phyloP scores from a whole-genome alignment of 2,113 vertebrate genomes.

The Lagopus leucura region DNA sequence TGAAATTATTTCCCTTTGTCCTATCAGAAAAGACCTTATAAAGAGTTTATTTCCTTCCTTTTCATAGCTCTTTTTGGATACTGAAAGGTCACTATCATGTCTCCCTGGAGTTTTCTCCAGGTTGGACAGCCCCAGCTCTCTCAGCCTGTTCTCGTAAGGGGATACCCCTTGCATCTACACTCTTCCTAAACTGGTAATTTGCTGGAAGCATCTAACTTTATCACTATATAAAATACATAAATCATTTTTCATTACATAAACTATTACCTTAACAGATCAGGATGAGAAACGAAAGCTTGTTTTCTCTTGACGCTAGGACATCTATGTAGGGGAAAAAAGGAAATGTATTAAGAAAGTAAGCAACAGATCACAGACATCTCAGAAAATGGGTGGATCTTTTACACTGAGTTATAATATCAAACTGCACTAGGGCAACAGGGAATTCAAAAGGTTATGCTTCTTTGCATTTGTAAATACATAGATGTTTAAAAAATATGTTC shows the following conservation, averaged over 20 bases:
- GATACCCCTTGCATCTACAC: neutral
- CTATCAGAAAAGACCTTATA: too few relatives aligned
- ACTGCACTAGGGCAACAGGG: neutral
- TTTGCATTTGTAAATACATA: constrained; percentile 34
- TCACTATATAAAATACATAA: neutral
- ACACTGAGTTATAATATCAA: neutral
- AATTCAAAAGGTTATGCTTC: neutral
- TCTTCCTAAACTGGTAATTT: neutral
- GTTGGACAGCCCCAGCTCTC: too few relatives aligned
- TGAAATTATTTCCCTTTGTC: too few relatives aligned
- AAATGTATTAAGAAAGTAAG: neutral
- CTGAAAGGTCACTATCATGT: too few relatives aligned
- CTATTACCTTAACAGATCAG: neutral
- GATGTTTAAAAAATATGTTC: constrained; percentile 60
- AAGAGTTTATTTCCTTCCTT: too few relatives aligned
- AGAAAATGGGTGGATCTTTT: neutral
- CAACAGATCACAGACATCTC: neutral
- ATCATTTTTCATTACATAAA: neutral
- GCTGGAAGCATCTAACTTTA: neutral
- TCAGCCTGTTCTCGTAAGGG: too few relatives aligned
- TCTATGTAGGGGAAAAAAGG: neutral
- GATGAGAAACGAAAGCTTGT: neutral
- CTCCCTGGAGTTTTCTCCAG: too few relatives aligned
- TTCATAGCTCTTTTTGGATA: too few relatives aligned
- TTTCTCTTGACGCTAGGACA: neutral